Conservation (phyloP, 2,888 invertebrate genomes). For the Drosophila meridionalis region DNA sequence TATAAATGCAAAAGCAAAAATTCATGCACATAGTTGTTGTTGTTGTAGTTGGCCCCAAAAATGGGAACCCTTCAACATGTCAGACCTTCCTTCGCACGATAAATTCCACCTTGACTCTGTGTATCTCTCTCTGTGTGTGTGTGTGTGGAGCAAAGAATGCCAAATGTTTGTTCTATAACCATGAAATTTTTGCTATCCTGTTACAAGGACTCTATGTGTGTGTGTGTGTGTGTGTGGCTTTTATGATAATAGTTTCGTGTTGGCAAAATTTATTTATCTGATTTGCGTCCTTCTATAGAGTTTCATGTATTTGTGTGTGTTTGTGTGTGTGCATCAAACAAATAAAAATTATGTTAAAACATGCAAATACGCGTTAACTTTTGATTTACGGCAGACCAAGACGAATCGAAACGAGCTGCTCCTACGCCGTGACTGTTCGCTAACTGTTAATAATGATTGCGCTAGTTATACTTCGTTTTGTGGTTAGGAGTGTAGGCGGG, state of each 20-base stretch:
- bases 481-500: slow-evolving; percentile 31
- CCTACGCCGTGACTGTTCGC: slow-evolving; percentile 23
- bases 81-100: slow-evolving; percentile 67
- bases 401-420: slow-evolving; percentile 18
- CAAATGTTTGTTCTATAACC: slow-evolving; percentile 76
- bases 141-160: slow-evolving; percentile 53
- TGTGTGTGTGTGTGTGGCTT: slow-evolving; percentile 54
- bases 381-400: slow-evolving; percentile 79
- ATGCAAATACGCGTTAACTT: slow-evolving; percentile 83
- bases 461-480: slow-evolving; percentile 59
- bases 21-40: slow-evolving; percentile 51
- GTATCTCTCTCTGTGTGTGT: slow-evolving; percentile 12
- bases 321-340: slow-evolving; percentile 61
- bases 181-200: slow-evolving; percentile 62
- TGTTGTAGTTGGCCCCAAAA: slow-evolving; percentile 6
- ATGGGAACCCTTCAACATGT: slow-evolving; percentile 75
- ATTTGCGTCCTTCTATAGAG: slow-evolving; percentile 49
- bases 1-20: slow-evolving; percentile 77
- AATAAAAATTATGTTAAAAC: slow-evolving; percentile 83
- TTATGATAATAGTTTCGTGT: slow-evolving; percentile 84
- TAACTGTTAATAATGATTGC: slow-evolving; percentile 74
- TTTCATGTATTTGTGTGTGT: not conserved
- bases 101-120: slow-evolving; percentile 74
- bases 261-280: slow-evolving; percentile 79
- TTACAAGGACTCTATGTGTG: not conserved